Evolutionary conservation across 1,140 invertebrate genomes (phyloP).

Genomic region (Platyscapa corneri): DNA sequence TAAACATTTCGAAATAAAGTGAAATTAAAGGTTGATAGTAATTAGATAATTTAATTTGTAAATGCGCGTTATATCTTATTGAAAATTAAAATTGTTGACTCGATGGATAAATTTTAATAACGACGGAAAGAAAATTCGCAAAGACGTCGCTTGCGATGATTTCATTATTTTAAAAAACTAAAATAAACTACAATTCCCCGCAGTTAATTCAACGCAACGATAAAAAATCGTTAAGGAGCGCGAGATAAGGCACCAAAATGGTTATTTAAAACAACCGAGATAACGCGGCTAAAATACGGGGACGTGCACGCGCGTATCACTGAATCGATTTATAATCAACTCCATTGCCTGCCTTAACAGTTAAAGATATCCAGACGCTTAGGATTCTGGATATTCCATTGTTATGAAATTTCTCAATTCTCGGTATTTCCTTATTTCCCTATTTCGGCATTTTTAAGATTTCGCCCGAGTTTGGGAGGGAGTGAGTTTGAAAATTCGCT

Average conservation of each 20-base stretch:
- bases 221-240: background rate
- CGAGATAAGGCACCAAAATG: background rate
- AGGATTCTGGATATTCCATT: background rate
- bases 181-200: too few species aligned
- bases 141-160: background rate
- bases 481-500: background rate
- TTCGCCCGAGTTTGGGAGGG: too few species aligned
- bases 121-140: background rate
- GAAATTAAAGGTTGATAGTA: slow-evolving; percentile 5
- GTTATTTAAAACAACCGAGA: background rate
- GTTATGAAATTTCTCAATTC: background rate
- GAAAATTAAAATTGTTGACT: background rate
- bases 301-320: background rate
- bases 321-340: background rate
- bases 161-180: too few species aligned
- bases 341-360: background rate
- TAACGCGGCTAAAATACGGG: background rate
- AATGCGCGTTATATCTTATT: background rate
- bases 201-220: too few species aligned
- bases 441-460: background rate
- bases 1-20: slow-evolving; percentile 17
- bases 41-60: background rate
- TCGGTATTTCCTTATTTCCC: too few species aligned
- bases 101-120: background rate
- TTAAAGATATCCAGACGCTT: background rate